These are phyloP conservation scores for Corynorhinus townsendii DNA, from an alignment of 2,113 vertebrate species.

Conservation along the genomic window DNA sequence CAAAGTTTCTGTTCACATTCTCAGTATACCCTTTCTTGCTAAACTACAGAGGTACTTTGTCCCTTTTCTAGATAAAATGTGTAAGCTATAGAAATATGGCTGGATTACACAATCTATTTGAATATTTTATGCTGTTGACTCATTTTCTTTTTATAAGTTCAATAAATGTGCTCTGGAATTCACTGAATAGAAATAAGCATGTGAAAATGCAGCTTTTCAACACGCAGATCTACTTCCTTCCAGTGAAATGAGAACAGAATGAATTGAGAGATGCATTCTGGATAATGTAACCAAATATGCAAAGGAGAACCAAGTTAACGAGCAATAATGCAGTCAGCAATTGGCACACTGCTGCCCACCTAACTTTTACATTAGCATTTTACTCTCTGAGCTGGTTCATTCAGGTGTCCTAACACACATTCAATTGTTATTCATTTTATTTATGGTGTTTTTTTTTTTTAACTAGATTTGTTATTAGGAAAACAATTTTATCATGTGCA, in stretches of 20 bases:
- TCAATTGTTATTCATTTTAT: neutral
- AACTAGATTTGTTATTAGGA: constrained; percentile 9
- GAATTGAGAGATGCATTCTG: neutral
- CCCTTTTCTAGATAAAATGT: neutral
- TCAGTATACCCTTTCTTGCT: neutral
- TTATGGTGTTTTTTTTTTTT: neutral
- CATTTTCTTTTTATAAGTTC: constrained; percentile 5
- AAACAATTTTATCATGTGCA: constrained; percentile 27
- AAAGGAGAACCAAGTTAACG: neutral
- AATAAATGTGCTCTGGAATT: neutral
- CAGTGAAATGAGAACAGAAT: neutral
- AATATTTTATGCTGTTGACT: neutral
- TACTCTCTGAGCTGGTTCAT: neutral
- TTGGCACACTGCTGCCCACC: neutral
- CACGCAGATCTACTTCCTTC: neutral
- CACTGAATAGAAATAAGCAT: neutral
- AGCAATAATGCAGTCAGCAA: neutral
- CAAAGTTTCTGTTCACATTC: neutral
- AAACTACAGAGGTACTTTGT: neutral
- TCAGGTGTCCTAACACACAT: neutral
- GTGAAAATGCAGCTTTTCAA: neutral
- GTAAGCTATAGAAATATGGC: neutral
- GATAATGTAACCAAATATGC: neutral
- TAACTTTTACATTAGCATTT: neutral
- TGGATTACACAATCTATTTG: neutral